Percentiles rank a stretch among this genome's conserved stretches.
These are phyloP conservation scores for Nymphalis urticae DNA, from an alignment of 2,888 invertebrate species.

Conservation along the genomic window DNA sequence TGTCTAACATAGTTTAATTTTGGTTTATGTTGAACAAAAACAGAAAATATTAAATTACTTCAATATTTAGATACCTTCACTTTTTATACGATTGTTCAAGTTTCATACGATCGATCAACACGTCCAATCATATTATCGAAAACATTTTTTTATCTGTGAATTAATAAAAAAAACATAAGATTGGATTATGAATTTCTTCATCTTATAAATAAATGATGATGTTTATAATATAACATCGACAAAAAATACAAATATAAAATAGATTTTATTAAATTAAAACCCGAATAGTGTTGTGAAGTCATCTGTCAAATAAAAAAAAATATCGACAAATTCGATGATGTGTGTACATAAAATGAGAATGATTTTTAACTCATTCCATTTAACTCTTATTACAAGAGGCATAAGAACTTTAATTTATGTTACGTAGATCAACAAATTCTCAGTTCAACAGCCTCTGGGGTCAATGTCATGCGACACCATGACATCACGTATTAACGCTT, in stretches of 20 bases:
- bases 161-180: not conserved
- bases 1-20: too few species aligned
- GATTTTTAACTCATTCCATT: slow-evolving; percentile 7
- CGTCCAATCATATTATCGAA: not conserved
- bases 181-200: not conserved
- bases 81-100: too few species aligned
- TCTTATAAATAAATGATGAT: not conserved
- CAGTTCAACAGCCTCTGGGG: slow-evolving; percentile 49
- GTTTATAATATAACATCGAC: not conserved
- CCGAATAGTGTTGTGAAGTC: slow-evolving; percentile 22
- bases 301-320: slow-evolving; percentile 18
- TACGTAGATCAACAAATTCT: slow-evolving; percentile 15
- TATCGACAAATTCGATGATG: slow-evolving; percentile 21
- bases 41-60: too few species aligned
- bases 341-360: slow-evolving; percentile 10
- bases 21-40: too few species aligned
- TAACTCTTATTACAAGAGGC: slow-evolving; percentile 5
- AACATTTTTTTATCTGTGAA: not conserved
- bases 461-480: slow-evolving; percentile 45
- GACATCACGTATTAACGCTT: slow-evolving; percentile 40
- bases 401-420: slow-evolving; percentile 19
- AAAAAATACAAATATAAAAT: slow-evolving; percentile 9
- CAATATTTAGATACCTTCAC: too few species aligned
- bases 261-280: slow-evolving; percentile 25
- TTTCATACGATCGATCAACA: not conserved